phyloP scores from a whole-genome alignment of 2,113 vertebrate species.

The Crotalus helleri region DNA sequence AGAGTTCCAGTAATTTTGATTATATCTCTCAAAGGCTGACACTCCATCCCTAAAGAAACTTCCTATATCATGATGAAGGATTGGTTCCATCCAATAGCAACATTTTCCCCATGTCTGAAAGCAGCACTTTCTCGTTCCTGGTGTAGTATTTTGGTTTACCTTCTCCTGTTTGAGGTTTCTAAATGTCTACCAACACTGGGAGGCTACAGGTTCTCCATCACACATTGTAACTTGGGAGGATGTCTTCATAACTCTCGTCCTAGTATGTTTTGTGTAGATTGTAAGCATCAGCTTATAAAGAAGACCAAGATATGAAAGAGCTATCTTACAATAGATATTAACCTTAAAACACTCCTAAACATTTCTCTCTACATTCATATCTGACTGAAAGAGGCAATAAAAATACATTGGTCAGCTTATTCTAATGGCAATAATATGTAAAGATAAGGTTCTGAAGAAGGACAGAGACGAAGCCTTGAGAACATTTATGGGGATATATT shows the following conservation, averaged over 20 bases:
- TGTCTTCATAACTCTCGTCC: neutral
- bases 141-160: neutral
- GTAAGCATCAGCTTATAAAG: neutral
- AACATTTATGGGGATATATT: constrained; percentile 4
- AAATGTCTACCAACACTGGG: neutral
- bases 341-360: neutral
- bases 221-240: neutral
- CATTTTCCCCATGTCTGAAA: neutral
- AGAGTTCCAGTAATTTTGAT: neutral
- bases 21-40: neutral
- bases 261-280: neutral
- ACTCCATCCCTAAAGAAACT: neutral
- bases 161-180: neutral
- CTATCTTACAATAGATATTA: neutral
- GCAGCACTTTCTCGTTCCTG: neutral
- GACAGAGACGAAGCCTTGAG: neutral
- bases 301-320: neutral
- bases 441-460: neutral
- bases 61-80: neutral
- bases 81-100: neutral
- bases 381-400: neutral
- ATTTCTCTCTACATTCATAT: neutral
- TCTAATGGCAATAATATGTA: neutral
- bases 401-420: neutral
- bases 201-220: neutral